Percentiles rank a stretch among this genome's conserved stretches.
Evolutionary conservation across 1,140 invertebrate genomes (phyloP).

Genomic region (Atta cephalotes): DNA sequence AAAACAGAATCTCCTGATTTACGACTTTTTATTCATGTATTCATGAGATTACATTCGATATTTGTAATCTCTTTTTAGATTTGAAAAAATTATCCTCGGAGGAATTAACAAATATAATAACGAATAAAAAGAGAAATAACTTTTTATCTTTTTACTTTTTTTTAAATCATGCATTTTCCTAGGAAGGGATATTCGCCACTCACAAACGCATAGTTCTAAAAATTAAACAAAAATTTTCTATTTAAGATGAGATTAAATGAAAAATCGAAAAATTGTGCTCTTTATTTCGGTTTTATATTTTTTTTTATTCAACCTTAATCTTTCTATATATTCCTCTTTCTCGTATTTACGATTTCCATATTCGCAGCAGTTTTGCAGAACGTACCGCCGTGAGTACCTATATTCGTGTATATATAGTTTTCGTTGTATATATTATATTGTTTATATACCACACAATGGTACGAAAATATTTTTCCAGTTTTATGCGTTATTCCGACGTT

Average conservation of each 20-base stretch:
- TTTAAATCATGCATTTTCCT: neutral
- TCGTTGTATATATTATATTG: slow-evolving; percentile 21
- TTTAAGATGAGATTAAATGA: neutral
- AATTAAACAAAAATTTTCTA: neutral
- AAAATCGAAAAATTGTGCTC: neutral
- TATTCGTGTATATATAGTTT: neutral
- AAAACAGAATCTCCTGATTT: neutral
- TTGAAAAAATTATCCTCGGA: neutral
- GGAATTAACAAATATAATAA: neutral
- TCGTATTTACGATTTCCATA: slow-evolving; percentile 20
- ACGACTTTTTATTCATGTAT: slow-evolving; percentile 7
- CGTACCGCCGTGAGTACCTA: neutral
- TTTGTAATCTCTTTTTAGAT: neutral
- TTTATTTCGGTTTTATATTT: slow-evolving; percentile 1
- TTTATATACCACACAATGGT: slow-evolving; percentile 29
- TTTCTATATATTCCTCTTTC: slow-evolving; percentile 12
- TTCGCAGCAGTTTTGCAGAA: slow-evolving; percentile 23
- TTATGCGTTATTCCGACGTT: neutral
- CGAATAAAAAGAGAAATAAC: neutral
- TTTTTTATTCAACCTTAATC: slow-evolving; percentile 22
- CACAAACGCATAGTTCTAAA: neutral
- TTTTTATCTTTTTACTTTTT: neutral
- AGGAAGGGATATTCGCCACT: neutral
- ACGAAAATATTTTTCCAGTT: slow-evolving; percentile 25
- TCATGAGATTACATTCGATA: too few relatives aligned